Percentiles rank a stretch among this genome's conserved stretches.
Conservation (phyloP, 2,797 vertebrate species). For the Hypotaenidia philippensis region DNA sequence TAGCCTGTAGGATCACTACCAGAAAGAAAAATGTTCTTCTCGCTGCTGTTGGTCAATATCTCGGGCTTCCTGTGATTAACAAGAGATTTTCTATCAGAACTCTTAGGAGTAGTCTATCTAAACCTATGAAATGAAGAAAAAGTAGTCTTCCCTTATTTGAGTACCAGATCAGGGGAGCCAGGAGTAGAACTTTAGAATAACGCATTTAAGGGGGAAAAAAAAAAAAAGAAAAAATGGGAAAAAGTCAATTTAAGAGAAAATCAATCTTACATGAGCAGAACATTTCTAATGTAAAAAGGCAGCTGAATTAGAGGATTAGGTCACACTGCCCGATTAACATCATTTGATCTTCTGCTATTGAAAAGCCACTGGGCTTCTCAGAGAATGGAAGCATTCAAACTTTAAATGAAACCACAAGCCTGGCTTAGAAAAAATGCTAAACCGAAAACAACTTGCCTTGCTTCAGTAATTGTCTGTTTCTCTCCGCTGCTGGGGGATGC, state of each 20-base stretch:
- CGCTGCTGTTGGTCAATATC: background rate
- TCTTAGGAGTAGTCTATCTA: background rate
- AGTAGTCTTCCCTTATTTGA: background rate
- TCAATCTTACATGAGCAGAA: conserved; percentile 53
- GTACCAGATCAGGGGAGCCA: background rate
- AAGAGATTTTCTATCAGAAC: background rate
- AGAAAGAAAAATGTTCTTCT: background rate
- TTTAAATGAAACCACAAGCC: conserved; percentile 77
- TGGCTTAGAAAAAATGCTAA: conserved; percentile 63
- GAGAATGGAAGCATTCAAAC: conserved; percentile 60
- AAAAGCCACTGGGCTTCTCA: conserved; percentile 72
- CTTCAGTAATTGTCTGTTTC: conserved; percentile 52
- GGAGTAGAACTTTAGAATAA: background rate
- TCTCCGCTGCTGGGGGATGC: conserved; percentile 22
- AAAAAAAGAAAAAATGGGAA: background rate
- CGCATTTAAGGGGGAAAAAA: background rate
- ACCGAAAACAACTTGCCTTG: conserved; percentile 64
- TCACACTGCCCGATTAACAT: conserved; percentile 73
- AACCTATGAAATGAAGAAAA: background rate
- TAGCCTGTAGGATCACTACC: background rate
- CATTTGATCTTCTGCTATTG: conserved; percentile 81
- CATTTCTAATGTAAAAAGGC: conserved; percentile 77
- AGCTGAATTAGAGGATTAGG: conserved; percentile 79
- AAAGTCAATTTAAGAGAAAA: conserved; percentile 62
- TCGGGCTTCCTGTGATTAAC: background rate